Conservation (phyloP, 2,888 invertebrate species). For the Chironomus riparius region DNA sequence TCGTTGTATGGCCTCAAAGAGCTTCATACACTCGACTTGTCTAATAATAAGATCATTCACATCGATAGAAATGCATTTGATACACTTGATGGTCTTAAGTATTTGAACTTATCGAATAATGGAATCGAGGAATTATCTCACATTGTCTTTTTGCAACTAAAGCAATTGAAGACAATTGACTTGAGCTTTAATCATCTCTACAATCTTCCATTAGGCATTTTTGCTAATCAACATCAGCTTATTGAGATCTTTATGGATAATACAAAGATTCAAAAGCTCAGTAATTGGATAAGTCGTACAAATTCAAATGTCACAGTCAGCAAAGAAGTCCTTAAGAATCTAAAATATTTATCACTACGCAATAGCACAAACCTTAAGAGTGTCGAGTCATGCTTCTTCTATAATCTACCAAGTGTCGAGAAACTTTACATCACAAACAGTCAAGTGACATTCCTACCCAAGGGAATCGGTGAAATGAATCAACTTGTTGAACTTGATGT, state of each 20-base stretch:
- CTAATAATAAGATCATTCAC: conserved; percentile 54
- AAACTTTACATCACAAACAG: conserved; percentile 62
- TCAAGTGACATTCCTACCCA: conserved; percentile 52
- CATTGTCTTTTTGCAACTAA: conserved; percentile 44
- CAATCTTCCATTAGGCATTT: conserved; percentile 51
- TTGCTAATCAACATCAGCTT: conserved; percentile 54
- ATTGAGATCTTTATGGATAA: conserved; percentile 53
- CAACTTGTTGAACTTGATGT: conserved; percentile 56
- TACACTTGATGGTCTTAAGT: conserved; percentile 50
- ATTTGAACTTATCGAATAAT: conserved; percentile 54
- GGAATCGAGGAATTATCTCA: conserved; percentile 43
- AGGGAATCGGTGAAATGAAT: conserved; percentile 36
- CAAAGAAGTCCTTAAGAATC: conserved; percentile 46
- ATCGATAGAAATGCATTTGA: conserved; percentile 59
- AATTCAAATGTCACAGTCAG: conserved; percentile 48
- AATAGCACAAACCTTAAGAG: conserved; percentile 52
- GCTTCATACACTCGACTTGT: conserved; percentile 56
- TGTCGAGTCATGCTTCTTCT: conserved; percentile 54
- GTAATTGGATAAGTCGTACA: conserved; percentile 38
- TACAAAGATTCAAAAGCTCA: conserved; percentile 55
- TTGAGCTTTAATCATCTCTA: conserved; percentile 49
- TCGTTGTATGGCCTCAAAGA: conserved; percentile 64
- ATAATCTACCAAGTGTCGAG: conserved; percentile 51
- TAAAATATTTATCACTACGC: conserved; percentile 53
- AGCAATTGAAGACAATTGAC: conserved; percentile 47